Evolutionary conservation across 2,888 invertebrate genomes (phyloP), one percentile per base, ranked within the genome.

Genomic region (Cyrtodaria siliqua): DNA sequence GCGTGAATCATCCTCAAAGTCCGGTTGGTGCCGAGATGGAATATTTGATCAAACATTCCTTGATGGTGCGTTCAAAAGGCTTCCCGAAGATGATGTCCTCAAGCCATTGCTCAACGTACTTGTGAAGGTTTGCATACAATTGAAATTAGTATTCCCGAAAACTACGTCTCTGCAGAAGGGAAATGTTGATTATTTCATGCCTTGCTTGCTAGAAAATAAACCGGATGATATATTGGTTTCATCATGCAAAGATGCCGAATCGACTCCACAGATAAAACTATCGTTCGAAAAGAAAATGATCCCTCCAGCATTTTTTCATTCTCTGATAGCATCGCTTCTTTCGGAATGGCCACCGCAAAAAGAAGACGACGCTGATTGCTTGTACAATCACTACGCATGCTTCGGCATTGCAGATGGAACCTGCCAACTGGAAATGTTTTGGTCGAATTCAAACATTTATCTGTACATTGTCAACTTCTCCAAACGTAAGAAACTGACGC

Each of bases 231-330:
- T 16, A 1, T 4, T 24, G 42, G 23, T 14, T 1, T 29, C 23
- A n/a, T 3, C n/a, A 16, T 26, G 18, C 20, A 6, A 2, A 14
- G 24, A 14, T 24, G 42, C 24, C 24, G 42, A 18, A 57, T 40
- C 33, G 14, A 42, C 57, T 14, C 57, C 57, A 24, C 27, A 20
- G 16, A 16, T 57, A 23, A 16, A 42, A 14, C 38, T 57, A 8
- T 57, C 40, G 2, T 57, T 57, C 18, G 16, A 40, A 12, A n/a
- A 42, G 9, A 40, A 42, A n/a, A 18, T 40, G 12, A 40, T 57
- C 24, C 42, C 57, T 12, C 57, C 57, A 14, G 40, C 57, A 4
- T 57, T 57, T 57, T 57, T 57, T 42, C 40, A 42, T 33, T 38
- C 42, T 8, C 57, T 57, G 16, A n/a, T 57, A 8, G 57, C 42